Base-by-base conservation (phyloP, 2,113 vertebrate species). In the Morphnarchus princeps region DNA sequence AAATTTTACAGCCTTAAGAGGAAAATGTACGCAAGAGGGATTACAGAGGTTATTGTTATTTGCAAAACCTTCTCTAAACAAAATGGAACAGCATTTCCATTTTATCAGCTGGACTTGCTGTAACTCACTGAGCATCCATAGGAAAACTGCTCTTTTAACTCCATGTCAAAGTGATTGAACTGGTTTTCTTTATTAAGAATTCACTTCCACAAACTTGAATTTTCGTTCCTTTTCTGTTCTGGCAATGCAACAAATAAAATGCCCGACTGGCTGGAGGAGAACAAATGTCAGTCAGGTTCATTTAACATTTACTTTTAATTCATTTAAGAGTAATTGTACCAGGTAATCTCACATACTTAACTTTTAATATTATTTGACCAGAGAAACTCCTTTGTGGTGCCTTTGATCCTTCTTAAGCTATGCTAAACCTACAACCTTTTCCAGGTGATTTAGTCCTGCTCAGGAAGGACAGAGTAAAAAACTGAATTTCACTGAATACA, bases 301-400 rank as follows among this genome's bases (percentile, higher is more conserved):
- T 88, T 95, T 90, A 91, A 85, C 50, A 58, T 90, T 97, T 97
- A 85, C 59, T 97, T 97, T 97, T 93, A 96, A 97, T 96, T 98
- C 58, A 96, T 95, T 98, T 98, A 95, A 96, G 95, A 97, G 95
- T 96, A 97, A 92, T 92, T 95, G 95, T 69, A 91, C 66, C 82
- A 93, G 78, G 74, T 89, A 95, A 93, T 95, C 90, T 96, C 81
- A 93, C 95, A 83, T 89, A 82, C 70, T 96, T 97, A 90, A 86
- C 77, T 92, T 91, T 73, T 49, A 93, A 72, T 86, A 54, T 94
- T 93, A 93, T 83, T 93, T 95, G 70, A 97, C 59, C 78, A 96
- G 57, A 73, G 36, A 79, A 94, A 85, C 43, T 78, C 63, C 43
- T 95, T 70, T 82, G 88, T 92, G 52, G 84, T 80, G 72, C 95